These are phyloP conservation scores for Neodontobutis hainanensis DNA, from an alignment of 2,113 vertebrate genomes.

Conservation along the genomic window DNA sequence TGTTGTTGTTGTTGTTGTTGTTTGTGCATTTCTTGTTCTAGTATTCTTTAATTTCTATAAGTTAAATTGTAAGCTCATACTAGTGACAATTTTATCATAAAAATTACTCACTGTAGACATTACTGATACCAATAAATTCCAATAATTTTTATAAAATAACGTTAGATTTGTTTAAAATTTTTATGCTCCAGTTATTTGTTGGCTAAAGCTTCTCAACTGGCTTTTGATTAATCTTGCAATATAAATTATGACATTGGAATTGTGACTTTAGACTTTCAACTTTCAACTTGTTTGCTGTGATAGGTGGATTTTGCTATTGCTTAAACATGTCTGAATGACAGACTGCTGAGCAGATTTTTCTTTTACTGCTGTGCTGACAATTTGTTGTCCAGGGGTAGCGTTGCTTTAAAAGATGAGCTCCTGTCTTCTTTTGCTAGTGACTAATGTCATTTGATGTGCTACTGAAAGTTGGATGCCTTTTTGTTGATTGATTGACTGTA, in stretches of 20 bases:
- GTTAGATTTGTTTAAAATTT: too few species aligned
- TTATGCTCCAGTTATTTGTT: slow-evolving; percentile 1
- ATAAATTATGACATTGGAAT: neutral
- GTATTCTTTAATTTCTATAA: too few species aligned
- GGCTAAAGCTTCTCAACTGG: neutral
- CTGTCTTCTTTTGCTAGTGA: neutral
- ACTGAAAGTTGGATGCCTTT: neutral
- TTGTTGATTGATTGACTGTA: slow-evolving; percentile 12
- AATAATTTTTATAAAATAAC: too few species aligned
- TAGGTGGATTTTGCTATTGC: neutral
- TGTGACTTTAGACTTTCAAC: neutral
- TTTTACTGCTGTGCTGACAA: neutral
- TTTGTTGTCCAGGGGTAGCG: neutral
- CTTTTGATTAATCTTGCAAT: too few species aligned
- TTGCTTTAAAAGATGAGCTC: neutral
- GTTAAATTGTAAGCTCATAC: too few species aligned
- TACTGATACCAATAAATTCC: too few species aligned
- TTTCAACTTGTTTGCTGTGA: neutral
- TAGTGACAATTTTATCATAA: too few species aligned
- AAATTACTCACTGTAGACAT: too few species aligned
- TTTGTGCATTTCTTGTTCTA: too few species aligned
- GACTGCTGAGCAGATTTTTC: neutral
- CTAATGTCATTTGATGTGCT: slow-evolving; percentile 22
- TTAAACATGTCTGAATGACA: neutral
- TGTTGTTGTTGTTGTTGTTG: too few species aligned